These are phyloP conservation scores for Eulemur mongoz DNA, from an alignment of 2,797 vertebrate species.

Conservation along the genomic window DNA sequence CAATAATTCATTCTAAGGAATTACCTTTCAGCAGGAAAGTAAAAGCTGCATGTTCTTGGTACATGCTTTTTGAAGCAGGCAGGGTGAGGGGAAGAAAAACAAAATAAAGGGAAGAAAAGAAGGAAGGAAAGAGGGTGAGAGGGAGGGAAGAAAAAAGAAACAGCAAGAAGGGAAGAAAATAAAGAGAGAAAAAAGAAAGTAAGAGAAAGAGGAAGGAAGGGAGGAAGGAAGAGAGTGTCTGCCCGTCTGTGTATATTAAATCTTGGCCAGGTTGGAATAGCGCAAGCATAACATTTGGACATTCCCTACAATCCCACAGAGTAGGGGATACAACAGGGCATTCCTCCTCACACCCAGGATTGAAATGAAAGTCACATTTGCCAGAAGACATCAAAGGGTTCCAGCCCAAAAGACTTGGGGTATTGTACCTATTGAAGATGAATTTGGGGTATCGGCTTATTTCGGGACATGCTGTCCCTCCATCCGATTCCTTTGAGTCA, in stretches of 20 bases:
- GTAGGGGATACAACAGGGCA: not conserved
- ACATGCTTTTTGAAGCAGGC: constrained; percentile 32
- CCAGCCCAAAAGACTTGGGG: not conserved
- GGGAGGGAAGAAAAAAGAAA: not conserved
- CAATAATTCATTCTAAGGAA: constrained; percentile 61
- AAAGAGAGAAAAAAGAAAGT: not conserved
- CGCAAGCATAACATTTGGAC: not conserved
- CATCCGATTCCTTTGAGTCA: constrained; percentile 26
- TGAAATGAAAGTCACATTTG: not conserved
- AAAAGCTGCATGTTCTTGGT: constrained; percentile 54
- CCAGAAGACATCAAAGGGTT: not conserved
- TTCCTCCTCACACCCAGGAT: not conserved
- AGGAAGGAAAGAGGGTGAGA: not conserved
- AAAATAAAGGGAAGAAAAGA: not conserved
- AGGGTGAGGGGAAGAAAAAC: not conserved
- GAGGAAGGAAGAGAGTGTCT: no score
- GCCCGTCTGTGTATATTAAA: not conserved
- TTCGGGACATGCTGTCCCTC: not conserved
- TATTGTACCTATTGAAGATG: not conserved
- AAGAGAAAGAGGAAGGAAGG: not conserved
- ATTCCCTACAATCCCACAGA: not conserved
- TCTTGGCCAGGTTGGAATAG: not conserved
- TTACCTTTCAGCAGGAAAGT: constrained; percentile 50
- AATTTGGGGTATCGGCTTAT: not conserved
- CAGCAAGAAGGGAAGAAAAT: not conserved